Percentiles rank a stretch among this genome's conserved stretches.
Evolutionary conservation across 1,140 invertebrate genomes (phyloP).

Genomic region (Uloborus diversus): DNA sequence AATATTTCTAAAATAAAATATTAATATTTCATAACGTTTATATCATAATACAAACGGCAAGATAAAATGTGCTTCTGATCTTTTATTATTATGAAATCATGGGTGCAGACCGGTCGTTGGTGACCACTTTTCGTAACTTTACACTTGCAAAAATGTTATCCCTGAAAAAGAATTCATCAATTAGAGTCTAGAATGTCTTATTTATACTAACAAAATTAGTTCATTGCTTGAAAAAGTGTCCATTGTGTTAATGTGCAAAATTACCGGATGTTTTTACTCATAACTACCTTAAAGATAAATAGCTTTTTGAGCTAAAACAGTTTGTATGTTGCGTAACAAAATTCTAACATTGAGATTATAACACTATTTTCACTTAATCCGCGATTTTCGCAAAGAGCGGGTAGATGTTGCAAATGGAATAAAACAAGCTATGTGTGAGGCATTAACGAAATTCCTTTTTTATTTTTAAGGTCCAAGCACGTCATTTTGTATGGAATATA

Average conservation of each 20-base stretch:
- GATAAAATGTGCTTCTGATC: too few species aligned
- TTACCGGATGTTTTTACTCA: not conserved
- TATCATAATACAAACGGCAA: too few species aligned
- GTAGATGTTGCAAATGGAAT: not conserved
- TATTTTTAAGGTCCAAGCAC: too few species aligned
- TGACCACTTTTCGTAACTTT: constrained; percentile 84
- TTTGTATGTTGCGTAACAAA: not conserved
- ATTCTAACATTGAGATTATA: not conserved
- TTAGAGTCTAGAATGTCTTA: not conserved
- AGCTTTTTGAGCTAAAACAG: not conserved
- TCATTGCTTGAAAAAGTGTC: not conserved
- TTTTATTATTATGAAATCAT: constrained; percentile 69
- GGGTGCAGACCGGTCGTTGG: constrained; percentile 83
- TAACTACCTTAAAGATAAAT: not conserved
- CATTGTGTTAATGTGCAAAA: not conserved
- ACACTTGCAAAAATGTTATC: constrained; percentile 84
- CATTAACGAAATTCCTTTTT: not conserved
- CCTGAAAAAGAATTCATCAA: constrained; percentile 68
- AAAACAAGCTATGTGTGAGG: not conserved
- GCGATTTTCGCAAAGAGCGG: not conserved
- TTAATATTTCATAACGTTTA: too few species aligned
- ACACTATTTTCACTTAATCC: not conserved
- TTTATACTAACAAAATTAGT: not conserved
- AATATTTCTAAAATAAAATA: too few species aligned
- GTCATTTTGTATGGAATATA: too few species aligned